These are phyloP conservation scores for Chaenocephalus aceratus DNA, from an alignment of 2,113 vertebrate genomes.

Conservation along the genomic window DNA sequence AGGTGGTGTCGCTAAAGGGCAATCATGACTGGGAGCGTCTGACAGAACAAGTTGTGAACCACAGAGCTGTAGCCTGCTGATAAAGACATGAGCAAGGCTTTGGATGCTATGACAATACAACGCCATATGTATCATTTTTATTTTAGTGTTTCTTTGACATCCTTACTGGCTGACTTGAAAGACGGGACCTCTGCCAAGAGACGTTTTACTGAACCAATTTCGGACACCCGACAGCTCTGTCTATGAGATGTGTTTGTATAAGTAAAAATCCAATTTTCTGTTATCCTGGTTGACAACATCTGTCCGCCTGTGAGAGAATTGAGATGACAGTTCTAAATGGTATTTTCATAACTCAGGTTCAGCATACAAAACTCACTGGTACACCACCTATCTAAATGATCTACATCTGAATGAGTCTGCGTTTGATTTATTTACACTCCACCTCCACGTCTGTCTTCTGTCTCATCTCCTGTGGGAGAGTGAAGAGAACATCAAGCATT, in stretches of 20 bases:
- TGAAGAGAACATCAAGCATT: slow-evolving; percentile 37
- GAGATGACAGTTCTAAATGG: slow-evolving; percentile 37
- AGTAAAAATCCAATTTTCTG: slow-evolving; percentile 44
- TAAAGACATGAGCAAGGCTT: neutral
- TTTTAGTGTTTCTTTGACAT: slow-evolving; percentile 27
- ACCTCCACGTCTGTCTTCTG: slow-evolving; percentile 7
- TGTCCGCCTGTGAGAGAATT: slow-evolving; percentile 17
- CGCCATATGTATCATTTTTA: neutral
- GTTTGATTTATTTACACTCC: slow-evolving; percentile 46
- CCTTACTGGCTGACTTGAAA: slow-evolving; percentile 19
- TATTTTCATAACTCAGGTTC: slow-evolving; percentile 22
- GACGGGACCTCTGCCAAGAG: slow-evolving; percentile 18
- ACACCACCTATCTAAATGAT: slow-evolving; percentile 19
- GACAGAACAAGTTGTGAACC: neutral
- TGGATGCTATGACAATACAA: neutral
- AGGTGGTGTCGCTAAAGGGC: neutral
- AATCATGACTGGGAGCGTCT: neutral
- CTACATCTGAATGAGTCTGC: slow-evolving; percentile 14
- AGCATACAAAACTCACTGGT: neutral
- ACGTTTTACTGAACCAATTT: slow-evolving; percentile 47
- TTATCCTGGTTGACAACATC: slow-evolving; percentile 49
- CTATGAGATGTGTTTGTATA: slow-evolving; percentile 45
- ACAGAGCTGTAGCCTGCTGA: neutral
- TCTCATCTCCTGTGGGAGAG: slow-evolving; percentile 26
- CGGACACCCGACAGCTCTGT: slow-evolving; percentile 43